Evolutionary conservation across 2,797 vertebrate species (phyloP), one percentile per base, ranked within the genome.

Genomic region (Gallinago nigripennis): DNA sequence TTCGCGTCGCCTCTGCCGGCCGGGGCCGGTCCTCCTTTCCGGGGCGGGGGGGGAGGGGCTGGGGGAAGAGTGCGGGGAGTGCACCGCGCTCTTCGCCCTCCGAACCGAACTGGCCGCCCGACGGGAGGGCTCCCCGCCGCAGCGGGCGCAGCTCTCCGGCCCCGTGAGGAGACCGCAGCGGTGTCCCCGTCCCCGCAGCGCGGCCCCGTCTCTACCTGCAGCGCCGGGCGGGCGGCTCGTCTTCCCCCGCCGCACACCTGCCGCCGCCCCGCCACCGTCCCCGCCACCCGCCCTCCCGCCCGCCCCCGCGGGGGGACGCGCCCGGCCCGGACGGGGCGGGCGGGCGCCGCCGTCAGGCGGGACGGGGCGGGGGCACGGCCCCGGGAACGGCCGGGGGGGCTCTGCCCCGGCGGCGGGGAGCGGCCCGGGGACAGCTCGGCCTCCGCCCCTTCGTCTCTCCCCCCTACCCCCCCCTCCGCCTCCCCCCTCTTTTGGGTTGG

Each of bases 181-280:
- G 41, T 53, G 20, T 25, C 28, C 33, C 12, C 63, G 6, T 16
- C 19, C 16, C 19, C 68, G 8, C 56, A 11, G 45, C 33, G n/a
- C 30, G 25, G 30, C 58, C 66, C 24, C 17, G 11, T 80, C 92
- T 91, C 85, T 94, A 96, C 96, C 95, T 94, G 92, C 95, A 3
- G 43, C 8, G 53, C 30, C 7, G 51, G 16, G 53, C 9, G 28
- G n/a, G 87, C 84, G 54, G 24, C 66, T 12, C 28, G 19, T 11
- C 25, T 33, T 43, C 23, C 4, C 41, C 11, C 43, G 48, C 58
- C 41, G 8, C 89, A 60, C 88, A 93, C 87, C 92, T 90, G 86
- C 85, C 17, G 48, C 64, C 63, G 37, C 63, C 15, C 56, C 30
- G 71, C 16, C 43, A n/a, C 53, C 18, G 20, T 23, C 66, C 57